A percentile compares a stretch with the other conserved stretches of the same genome.
These are phyloP conservation scores for Mixornis gularis DNA, from an alignment of 2,113 vertebrate genomes.

Conservation along the genomic window DNA sequence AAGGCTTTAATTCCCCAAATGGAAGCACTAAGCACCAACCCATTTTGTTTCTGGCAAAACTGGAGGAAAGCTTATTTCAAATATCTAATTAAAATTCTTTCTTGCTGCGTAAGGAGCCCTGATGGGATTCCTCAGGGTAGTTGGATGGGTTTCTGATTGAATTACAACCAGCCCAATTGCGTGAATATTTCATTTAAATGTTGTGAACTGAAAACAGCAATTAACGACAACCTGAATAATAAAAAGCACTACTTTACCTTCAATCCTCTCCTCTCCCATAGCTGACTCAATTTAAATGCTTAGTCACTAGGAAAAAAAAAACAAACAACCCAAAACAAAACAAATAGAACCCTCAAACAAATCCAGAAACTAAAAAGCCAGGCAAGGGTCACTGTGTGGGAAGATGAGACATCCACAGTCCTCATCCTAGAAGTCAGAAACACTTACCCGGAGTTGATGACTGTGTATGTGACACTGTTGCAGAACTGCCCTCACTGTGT, in stretches of 20 bases:
- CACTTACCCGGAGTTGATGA: neutral
- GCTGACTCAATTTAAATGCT: slow-evolving; percentile 23
- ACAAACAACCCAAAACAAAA: neutral
- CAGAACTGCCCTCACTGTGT: neutral
- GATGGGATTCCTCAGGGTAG: slow-evolving; percentile 45
- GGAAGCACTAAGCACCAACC: neutral
- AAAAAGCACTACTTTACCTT: slow-evolving; percentile 43
- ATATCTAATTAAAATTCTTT: slow-evolving; percentile 49
- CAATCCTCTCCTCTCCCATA: slow-evolving; percentile 1
- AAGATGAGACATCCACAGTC: rapidly evolving
- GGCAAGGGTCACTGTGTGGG: neutral
- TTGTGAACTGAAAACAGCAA: slow-evolving; percentile 49
- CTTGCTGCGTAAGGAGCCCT: slow-evolving; percentile 1
- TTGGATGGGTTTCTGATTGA: slow-evolving; percentile 27
- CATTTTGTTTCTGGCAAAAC: slow-evolving; percentile 37
- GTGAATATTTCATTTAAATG: slow-evolving; percentile 30
- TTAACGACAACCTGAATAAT: slow-evolving; percentile 34
- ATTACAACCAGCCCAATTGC: slow-evolving; percentile 9
- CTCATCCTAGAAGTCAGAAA: neutral
- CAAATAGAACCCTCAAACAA: neutral
- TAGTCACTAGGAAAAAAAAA: neutral
- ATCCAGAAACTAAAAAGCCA: neutral
- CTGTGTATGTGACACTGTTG: neutral
- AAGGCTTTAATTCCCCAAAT: slow-evolving; percentile 23
- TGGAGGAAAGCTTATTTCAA: slow-evolving; percentile 11